Percentiles rank a stretch among this genome's conserved stretches.
These are phyloP conservation scores for Drosophila baimaii DNA, from an alignment of 1,140 invertebrate genomes.

Conservation along the genomic window DNA sequence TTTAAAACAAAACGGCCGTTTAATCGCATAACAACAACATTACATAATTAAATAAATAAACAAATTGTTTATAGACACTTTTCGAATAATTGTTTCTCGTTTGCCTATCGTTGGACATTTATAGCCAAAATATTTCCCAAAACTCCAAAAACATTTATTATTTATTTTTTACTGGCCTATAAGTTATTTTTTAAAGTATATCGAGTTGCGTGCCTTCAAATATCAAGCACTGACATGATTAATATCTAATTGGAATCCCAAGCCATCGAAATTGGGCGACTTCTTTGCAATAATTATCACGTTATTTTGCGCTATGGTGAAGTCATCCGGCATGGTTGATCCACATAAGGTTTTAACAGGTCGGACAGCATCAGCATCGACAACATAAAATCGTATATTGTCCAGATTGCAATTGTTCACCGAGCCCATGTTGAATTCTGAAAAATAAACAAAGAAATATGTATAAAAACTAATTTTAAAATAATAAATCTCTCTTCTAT, in stretches of 20 bases:
- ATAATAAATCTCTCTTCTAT: no score
- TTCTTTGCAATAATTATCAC: constrained; percentile 87
- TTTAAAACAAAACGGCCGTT: no score
- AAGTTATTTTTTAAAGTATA: background rate
- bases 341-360: constrained; percentile 85
- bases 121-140: background rate
- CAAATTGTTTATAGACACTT: no score
- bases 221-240: constrained; percentile 2
- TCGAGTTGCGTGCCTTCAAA: background rate
- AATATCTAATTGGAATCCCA: constrained; percentile 85
- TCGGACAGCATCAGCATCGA: constrained; percentile 54
- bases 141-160: background rate
- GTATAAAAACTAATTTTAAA: background rate
- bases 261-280: constrained; percentile 87
- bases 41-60: no score
- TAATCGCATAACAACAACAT: no score
- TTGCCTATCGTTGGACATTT: no score
- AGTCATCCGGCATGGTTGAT: constrained; percentile 84
- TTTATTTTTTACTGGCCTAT: background rate
- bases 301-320: constrained; percentile 85
- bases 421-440: constrained; percentile 88
- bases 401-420: constrained; percentile 85
- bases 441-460: background rate
- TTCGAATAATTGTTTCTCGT: no score
- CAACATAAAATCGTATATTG: constrained; percentile 86